Evolutionary conservation across 2,797 vertebrate species (phyloP).

Genomic region (Takifugu ocellatus): DNA sequence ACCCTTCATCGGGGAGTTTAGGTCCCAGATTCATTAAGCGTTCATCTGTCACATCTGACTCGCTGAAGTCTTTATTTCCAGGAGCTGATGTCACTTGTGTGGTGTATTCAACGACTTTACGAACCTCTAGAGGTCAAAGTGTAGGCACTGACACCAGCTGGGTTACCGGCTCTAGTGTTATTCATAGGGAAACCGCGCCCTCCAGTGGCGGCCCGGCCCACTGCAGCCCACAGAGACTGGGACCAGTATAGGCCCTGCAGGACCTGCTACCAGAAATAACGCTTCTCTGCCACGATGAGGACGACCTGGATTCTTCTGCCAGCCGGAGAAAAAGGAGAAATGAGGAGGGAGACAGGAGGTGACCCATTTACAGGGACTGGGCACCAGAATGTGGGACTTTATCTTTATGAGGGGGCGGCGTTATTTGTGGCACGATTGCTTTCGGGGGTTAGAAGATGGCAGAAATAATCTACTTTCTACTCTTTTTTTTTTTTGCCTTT

Average conservation of each 20-base stretch:
- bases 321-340: constrained; percentile 65
- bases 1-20: constrained; percentile 50
- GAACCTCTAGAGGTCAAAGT: constrained; percentile 12
- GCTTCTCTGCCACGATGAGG: constrained; percentile 74
- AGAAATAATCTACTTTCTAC: constrained; percentile 7
- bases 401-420: constrained; percentile 37
- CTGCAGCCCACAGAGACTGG: constrained; percentile 69
- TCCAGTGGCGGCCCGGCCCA: constrained; percentile 69
- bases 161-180: constrained; percentile 2
- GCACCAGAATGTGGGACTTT: constrained; percentile 67
- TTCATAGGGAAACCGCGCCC: constrained; percentile 38
- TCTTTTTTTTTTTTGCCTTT: constrained; percentile 12
- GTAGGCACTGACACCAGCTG: constrained; percentile 16
- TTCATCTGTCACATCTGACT: constrained; percentile 37
- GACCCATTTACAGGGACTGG: constrained; percentile 71
- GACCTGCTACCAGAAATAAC: constrained; percentile 81
- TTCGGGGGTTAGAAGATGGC: constrained; percentile 20
- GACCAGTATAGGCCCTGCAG: constrained; percentile 80
- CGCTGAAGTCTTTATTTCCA: constrained; percentile 7
- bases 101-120: neutral
- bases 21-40: constrained; percentile 61
- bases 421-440: constrained; percentile 32
- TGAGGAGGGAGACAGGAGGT: constrained; percentile 62
- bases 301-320: constrained; percentile 80
- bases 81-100: neutral